These are phyloP conservation scores for Hermaeophaga mercurialis DNA, from an alignment of 2,888 invertebrate genomes.

Conservation along the genomic window DNA sequence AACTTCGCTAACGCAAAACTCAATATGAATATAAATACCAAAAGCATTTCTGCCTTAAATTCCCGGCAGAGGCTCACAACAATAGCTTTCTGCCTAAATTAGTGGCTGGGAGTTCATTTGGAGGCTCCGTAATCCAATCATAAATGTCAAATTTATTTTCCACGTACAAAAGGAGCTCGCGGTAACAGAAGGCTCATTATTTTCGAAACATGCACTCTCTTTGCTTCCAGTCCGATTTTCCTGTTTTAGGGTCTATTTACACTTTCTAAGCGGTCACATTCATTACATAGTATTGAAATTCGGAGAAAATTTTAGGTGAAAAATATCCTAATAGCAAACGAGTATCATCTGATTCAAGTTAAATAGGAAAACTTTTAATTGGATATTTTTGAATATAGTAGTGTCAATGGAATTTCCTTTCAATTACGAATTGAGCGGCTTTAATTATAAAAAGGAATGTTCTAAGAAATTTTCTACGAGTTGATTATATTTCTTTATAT, in stretches of 20 bases:
- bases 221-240: slow-evolving; percentile 1
- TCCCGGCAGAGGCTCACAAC: slow-evolving; percentile 9
- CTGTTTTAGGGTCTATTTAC: slow-evolving; percentile 1
- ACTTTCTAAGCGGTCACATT: too few species aligned
- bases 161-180: slow-evolving; percentile 21
- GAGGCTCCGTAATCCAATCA: slow-evolving; percentile 22
- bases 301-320: too few species aligned
- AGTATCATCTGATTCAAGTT: too few species aligned
- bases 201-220: slow-evolving; percentile 24
- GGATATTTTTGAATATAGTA: too few species aligned
- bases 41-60: slow-evolving; percentile 14
- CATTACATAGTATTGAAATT: too few species aligned
- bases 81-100: slow-evolving; percentile 20
- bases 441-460: too few species aligned
- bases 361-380: too few species aligned
- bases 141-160: slow-evolving; percentile 28
- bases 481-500: too few species aligned
- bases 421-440: too few species aligned
- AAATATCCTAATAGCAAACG: too few species aligned
- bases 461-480: too few species aligned
- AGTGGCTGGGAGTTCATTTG: slow-evolving; percentile 21
- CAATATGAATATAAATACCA: slow-evolving; percentile 21
- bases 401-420: too few species aligned
- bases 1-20: slow-evolving; percentile 3
- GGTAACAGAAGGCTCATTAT: slow-evolving; percentile 27